These are phyloP conservation scores for Eumeta japonica DNA, from an alignment of 1,140 invertebrate genomes.

Conservation along the genomic window DNA sequence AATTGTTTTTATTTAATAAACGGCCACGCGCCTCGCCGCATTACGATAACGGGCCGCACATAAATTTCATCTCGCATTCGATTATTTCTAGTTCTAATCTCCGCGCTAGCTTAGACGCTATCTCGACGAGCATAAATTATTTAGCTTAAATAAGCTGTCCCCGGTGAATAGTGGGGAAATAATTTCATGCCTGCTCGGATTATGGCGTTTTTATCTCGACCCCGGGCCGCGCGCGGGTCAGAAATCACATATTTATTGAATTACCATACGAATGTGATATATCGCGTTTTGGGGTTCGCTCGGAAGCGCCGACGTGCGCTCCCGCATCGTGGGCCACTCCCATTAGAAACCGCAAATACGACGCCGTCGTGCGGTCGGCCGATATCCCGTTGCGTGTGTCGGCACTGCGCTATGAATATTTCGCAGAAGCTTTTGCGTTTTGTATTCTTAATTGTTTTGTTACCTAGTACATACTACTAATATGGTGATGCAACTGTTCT, in stretches of 20 bases:
- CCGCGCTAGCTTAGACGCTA: conserved; percentile 16
- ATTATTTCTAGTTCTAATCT: conserved; percentile 38
- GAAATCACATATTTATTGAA: conserved; percentile 45
- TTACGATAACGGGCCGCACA: conserved; percentile 34
- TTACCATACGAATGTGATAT: conserved; percentile 54
- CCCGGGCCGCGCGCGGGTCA: conserved; percentile 26
- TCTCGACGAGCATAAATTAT: conserved; percentile 45
- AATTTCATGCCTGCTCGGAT: conserved; percentile 49
- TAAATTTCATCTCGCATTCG: conserved; percentile 42
- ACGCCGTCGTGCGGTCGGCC: too few species aligned
- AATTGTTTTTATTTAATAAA: conserved; percentile 32
- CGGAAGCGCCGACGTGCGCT: too few species aligned
- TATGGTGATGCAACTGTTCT: too few species aligned
- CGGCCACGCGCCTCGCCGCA: conserved; percentile 31
- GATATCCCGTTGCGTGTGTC: too few species aligned
- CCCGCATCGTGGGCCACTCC: too few species aligned
- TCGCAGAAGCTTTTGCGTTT: too few species aligned
- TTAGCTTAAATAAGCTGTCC: conserved; percentile 34
- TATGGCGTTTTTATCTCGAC: conserved; percentile 46
- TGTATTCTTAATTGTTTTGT: too few species aligned
- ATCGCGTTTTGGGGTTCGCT: too few species aligned
- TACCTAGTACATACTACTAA: too few species aligned
- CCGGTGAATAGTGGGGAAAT: conserved; percentile 28
- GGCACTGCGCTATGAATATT: too few species aligned
- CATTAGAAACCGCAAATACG: too few species aligned